phyloP scores from a whole-genome alignment of 2,113 vertebrate genomes.

The Callospermophilus lateralis region DNA sequence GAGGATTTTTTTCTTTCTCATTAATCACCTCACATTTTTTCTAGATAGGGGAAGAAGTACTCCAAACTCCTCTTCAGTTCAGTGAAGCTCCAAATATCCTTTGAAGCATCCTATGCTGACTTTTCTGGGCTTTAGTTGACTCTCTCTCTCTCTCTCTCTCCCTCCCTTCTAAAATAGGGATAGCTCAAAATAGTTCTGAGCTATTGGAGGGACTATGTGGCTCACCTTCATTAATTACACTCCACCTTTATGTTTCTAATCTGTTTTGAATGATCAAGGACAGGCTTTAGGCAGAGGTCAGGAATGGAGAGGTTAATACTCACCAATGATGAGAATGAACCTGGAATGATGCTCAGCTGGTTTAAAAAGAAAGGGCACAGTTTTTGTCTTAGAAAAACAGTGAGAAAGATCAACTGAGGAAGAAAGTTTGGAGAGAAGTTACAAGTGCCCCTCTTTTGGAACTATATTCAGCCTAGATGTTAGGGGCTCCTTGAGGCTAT shows the following conservation, averaged over 20 bases:
- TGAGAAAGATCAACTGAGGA: background rate
- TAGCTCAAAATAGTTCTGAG: background rate
- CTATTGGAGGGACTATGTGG: background rate
- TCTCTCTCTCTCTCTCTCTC: background rate
- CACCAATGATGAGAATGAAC: background rate
- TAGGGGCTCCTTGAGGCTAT: too few relatives aligned
- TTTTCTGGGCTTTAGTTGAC: background rate
- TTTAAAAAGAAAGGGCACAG: background rate
- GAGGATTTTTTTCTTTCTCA: background rate
- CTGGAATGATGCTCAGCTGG: background rate
- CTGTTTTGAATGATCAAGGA: background rate
- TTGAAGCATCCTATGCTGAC: background rate
- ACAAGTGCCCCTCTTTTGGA: background rate
- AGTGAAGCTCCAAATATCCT: background rate
- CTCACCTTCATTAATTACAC: background rate
- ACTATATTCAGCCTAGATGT: background rate
- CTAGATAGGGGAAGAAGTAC: background rate
- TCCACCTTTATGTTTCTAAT: background rate
- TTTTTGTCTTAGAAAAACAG: background rate
- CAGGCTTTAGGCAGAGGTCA: background rate
- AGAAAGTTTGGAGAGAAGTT: background rate
- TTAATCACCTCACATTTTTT: background rate
- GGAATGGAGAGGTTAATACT: background rate
- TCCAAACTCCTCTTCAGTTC: background rate
- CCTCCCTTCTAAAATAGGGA: background rate